These are phyloP conservation scores for Alaudala cheleensis DNA, from an alignment of 2,113 vertebrate species.

Conservation along the genomic window DNA sequence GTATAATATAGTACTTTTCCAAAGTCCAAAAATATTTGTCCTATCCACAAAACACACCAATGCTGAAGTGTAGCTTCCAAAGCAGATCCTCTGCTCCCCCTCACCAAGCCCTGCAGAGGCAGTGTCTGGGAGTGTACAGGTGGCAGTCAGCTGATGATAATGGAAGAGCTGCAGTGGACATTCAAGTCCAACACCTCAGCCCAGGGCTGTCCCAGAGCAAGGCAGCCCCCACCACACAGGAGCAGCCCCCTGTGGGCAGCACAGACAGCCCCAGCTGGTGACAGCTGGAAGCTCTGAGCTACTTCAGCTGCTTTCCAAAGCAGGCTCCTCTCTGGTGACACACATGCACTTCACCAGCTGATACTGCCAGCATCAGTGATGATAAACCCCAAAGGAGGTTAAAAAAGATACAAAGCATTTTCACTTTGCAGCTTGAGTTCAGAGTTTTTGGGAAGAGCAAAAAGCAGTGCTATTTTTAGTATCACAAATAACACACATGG, in stretches of 20 bases:
- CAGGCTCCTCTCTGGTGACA: not conserved
- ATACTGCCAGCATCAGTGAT: not conserved
- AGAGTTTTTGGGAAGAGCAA: not conserved
- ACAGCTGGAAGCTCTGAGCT: not conserved
- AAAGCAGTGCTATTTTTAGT: not conserved
- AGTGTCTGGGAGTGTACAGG: rapidly evolving
- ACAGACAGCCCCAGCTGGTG: not conserved
- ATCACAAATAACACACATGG: not conserved
- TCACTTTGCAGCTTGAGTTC: not conserved
- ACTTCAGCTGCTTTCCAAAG: not conserved
- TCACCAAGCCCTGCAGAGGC: not conserved
- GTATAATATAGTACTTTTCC: not conserved
- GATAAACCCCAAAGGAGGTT: not conserved
- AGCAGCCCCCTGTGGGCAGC: not conserved
- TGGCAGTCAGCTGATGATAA: not conserved
- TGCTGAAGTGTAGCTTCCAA: not conserved
- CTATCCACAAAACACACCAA: not conserved
- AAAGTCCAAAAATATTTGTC: not conserved
- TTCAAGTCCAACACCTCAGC: rapidly evolving
- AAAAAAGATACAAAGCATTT: not conserved
- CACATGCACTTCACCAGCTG: not conserved
- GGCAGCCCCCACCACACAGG: not conserved
- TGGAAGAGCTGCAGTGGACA: rapidly evolving
- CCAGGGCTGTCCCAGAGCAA: not conserved
- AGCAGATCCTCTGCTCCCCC: not conserved